Percentiles rank a stretch among this genome's conserved stretches.
Evolutionary conservation across 1,140 invertebrate genomes (phyloP).

Genomic region (Asbolus verrucosus): DNA sequence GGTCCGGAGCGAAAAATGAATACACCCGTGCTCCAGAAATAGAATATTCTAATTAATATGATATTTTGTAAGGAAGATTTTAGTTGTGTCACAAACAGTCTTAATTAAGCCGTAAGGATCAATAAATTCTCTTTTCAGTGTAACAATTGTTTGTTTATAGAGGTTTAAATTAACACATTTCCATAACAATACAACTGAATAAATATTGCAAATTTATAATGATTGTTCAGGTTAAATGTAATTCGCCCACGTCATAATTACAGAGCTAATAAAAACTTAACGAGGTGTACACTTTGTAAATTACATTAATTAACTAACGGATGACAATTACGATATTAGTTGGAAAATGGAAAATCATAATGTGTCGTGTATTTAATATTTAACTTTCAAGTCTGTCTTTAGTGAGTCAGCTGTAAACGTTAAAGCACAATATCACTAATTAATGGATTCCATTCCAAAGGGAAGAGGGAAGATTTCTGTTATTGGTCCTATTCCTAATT

Average conservation of each 20-base stretch:
- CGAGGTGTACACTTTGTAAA: conserved; percentile 11
- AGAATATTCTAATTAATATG: not conserved
- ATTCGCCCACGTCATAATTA: conserved; percentile 19
- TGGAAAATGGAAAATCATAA: conserved; percentile 15
- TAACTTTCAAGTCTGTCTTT: conserved; percentile 11
- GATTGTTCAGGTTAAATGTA: conserved; percentile 13
- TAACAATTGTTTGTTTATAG: conserved; percentile 29
- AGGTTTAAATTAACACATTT: conserved; percentile 23
- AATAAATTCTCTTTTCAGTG: conserved; percentile 26
- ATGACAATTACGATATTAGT: conserved; percentile 14
- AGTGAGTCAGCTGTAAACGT: too few species aligned
- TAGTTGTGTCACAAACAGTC: too few species aligned
- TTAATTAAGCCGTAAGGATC: too few species aligned
- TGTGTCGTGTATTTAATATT: conserved; percentile 1
- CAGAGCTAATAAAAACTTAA: conserved; percentile 23
- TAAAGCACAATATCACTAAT: too few species aligned
- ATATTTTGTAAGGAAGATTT: too few species aligned
- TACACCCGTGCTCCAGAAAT: not conserved
- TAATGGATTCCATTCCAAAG: too few species aligned
- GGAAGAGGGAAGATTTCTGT: too few species aligned
- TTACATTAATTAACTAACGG: conserved; percentile 14
- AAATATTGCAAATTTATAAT: conserved; percentile 32
- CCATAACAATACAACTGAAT: conserved; percentile 17
- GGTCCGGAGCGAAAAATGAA: not conserved
- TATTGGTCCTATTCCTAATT: too few species aligned